Evolutionary conservation across 2,888 invertebrate genomes (phyloP), one percentile per base, ranked within the genome.

Genomic region (Halocaridina rubra): DNA sequence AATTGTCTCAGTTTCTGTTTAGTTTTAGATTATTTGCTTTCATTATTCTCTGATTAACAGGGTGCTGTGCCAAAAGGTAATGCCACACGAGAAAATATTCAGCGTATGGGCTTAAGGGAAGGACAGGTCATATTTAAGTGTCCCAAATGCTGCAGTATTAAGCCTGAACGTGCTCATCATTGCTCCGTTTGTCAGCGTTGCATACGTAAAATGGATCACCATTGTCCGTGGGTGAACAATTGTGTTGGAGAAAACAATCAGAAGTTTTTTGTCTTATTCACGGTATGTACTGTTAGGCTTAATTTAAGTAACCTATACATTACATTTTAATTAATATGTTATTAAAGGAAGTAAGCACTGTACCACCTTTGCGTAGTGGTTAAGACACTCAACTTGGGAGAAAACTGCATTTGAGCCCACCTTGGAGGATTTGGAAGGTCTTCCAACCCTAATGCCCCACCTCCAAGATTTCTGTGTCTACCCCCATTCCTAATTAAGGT

Each of bases 201-300:
- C 90, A 94, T 96, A 87, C 92, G 94, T 88, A 95, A 95, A 92
- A 96, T 96, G 96, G 96, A 96, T 90, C 95, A 96, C 90, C 96
- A 96, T 90, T 96, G 96, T 91, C 99, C 98, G 0, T 98, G 98
- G 98, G 97, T 99, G 8, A 99, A 99, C 91, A 99, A 99, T 91
- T 99, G 99, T 91, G 98, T 99, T 1, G 99, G 99, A 24, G 99
- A 99, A 92, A 97, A 96, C 90, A 99, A 99, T 93, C 99, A 99
- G 93, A 99, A 99, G 92, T 99, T 96, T 92, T 99, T 99, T 93
- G 98, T 99, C 84, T 93, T 99, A 80, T 99, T 99, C 92, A 98
- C 98, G 88, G 98, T 98, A 92, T 94, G 94, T 93, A 85, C n/a
- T n/a, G n/a, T n/a, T n/a, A n/a, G n/a, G n/a, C n/a, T n/a, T n/a